Base-by-base conservation (phyloP, 2,888 invertebrate genomes). In the Euzophera pinguis region DNA sequence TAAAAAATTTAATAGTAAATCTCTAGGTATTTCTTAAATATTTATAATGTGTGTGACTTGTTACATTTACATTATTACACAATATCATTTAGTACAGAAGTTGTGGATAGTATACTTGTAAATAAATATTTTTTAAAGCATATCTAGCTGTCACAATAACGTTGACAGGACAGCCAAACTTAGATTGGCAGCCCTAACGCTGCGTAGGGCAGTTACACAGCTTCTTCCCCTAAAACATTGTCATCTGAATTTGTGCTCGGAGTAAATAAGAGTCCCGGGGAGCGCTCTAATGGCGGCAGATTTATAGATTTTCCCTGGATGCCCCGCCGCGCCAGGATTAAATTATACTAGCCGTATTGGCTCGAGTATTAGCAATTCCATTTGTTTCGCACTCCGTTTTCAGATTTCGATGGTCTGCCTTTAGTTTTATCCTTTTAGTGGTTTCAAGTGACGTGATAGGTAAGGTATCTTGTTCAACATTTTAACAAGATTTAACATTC, bases 181-280 rank as follows among this genome's bases (percentile, higher is more conserved):
- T 14, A 22, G n/a, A 14, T 13, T 27, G 43, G 53, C 82, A 87
- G 67, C 88, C 89, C 88, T 88, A 75, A 56, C 55, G 57, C 61
- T 58, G 63, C 72, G 65, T 68, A 71, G 82, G 84, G 81, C 85
- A 84, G 83, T 85, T 81, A 86, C 84, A 78, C 78, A 76, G 79
- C 81, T 81, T 82, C 85, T 88, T 89, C 88, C 89, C 90, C 89
- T 85, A 89, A 88, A 90, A 90, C 90, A 90, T 90, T 90, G 90
- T 90, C 90, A 90, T 90, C 90, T 89, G 87, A 90, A 89, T 89
- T 90, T 86, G 89, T 87, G 89, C 87, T 80, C 87, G 86, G 78
- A 88, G 89, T 89, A 89, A 90, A 89, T 90, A 90, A 88, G 88
- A 89, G 84, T 89, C 86, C 86, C 74, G 85, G 88, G 88, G 88